Percentiles rank a stretch among this genome's conserved stretches.
These are phyloP conservation scores for Matsumurasca onukii DNA, from an alignment of 1,140 invertebrate species.

Conservation along the genomic window DNA sequence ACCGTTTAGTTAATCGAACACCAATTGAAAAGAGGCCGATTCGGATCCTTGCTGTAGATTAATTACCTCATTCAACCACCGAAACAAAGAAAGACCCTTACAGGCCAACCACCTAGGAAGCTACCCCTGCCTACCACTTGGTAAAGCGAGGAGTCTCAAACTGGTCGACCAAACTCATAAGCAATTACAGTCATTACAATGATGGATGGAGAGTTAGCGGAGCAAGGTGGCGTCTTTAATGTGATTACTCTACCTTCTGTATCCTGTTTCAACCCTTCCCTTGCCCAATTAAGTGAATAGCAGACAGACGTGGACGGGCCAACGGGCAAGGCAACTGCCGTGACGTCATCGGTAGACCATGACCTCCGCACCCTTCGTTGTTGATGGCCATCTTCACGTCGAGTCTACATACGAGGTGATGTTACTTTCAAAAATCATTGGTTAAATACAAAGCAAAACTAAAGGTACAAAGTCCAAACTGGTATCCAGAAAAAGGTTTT, in stretches of 20 bases:
- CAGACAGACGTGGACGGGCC: background rate
- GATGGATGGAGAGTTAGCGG: background rate
- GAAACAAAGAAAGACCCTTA: too few species aligned
- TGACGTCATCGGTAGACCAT: background rate
- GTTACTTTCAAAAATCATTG: too few species aligned
- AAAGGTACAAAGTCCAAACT: too few species aligned
- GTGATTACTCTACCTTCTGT: background rate
- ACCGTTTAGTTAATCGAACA: too few species aligned
- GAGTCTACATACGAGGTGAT: too few species aligned
- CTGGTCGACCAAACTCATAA: too few species aligned
- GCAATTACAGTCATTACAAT: background rate
- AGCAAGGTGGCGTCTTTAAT: slow-evolving; percentile 8
- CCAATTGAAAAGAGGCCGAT: background rate
- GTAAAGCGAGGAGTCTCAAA: too few species aligned
- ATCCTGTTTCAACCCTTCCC: slow-evolving; percentile 17
- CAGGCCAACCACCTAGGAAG: too few species aligned
- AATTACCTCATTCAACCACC: background rate
- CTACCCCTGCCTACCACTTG: too few species aligned
- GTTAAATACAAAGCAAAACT: too few species aligned
- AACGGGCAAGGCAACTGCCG: background rate
- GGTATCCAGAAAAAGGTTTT: too few species aligned
- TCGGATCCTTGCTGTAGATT: background rate
- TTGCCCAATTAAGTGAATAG: slow-evolving; percentile 11
- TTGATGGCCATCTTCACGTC: too few species aligned
- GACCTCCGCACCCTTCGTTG: background rate